Percentiles rank a stretch among this genome's conserved stretches.
phyloP scores from a whole-genome alignment of 2,888 invertebrate genomes.

The Eupelmus urozonus region DNA sequence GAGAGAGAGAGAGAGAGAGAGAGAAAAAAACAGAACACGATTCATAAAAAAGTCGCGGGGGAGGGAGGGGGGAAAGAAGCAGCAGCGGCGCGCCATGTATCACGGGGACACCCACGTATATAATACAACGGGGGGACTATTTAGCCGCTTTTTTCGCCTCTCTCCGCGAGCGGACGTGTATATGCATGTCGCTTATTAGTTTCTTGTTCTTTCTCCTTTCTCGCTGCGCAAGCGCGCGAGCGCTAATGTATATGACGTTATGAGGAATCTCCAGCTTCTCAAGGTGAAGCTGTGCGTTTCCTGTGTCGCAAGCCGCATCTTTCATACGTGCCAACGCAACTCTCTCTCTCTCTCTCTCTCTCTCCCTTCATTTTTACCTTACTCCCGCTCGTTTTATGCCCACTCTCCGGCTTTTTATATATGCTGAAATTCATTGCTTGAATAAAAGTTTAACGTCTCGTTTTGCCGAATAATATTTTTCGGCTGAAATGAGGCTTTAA shows the following conservation, averaged over 20 bases:
- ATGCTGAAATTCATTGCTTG: no score
- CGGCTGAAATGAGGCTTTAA: no score
- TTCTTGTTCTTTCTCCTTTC: constrained; percentile 48
- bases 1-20: no score
- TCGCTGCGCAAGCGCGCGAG: no score
- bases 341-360: background rate
- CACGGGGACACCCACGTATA: constrained; percentile 70
- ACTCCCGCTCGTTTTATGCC: no score
- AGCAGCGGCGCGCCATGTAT: constrained; percentile 65
- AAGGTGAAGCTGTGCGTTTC: constrained; percentile 73
- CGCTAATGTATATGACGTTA: constrained; percentile 49
- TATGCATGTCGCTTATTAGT: constrained; percentile 49
- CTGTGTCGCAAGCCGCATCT: constrained; percentile 73
- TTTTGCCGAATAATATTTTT: no score
- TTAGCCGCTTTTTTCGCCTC: constrained; percentile 55
- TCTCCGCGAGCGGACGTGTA: constrained; percentile 5
- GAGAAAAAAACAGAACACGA: constrained; percentile 55
- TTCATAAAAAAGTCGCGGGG: constrained; percentile 71
- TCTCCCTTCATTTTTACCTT: background rate
- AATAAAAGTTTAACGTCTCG: no score
- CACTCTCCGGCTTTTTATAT: no score
- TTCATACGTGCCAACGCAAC: constrained; percentile 60
- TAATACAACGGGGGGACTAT: constrained; percentile 62
- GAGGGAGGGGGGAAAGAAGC: constrained; percentile 60
- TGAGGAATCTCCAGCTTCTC: constrained; percentile 62